Evolutionary conservation across 2,113 vertebrate genomes (phyloP), one percentile per base, ranked within the genome.

Genomic region (Marmota flaviventris): DNA sequence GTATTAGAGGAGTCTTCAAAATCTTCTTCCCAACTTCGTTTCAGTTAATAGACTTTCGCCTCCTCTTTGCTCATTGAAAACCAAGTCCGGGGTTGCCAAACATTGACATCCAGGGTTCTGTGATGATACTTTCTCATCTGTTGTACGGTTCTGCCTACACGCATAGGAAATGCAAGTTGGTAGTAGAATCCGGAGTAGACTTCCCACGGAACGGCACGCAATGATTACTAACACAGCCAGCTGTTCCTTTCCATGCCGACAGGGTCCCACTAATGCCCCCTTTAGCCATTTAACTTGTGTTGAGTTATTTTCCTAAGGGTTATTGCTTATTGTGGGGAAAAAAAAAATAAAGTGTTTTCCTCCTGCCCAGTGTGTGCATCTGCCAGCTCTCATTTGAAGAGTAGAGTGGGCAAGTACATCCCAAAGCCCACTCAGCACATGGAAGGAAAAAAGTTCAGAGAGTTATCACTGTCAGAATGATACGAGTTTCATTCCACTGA

Each of bases 251-350:
- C 63, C 48, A 67, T 20, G 94, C 81, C 0, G 17, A 90, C 14
- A 67, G 90, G 89, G 81, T 93, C 92, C 84, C 87, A 65, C 89
- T 90, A 77, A 95, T 92, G 87, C 72, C 61, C 79, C 93, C 90
- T 85, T 93, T 83, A 87, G 97, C 97, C 91, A 24, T 98, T 97
- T 96, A 92, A 95, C 97, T 96, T 97, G 96, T 95, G 96, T 92
- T 91, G 89, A 79, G 93, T 96, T 96, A 96, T 98, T 96, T 96
- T 94, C 51, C 76, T 92, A 95, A 97, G 87, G 92, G 81, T 96
- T 97, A 98, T 97, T 97, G 97, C 95, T 96, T 94, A 94, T 88
- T 92, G 67, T 97, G 85, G 96, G 81, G 76, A 91, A 45, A 45
- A 45, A 45, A 95, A 58, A 91, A 89, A 86, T 75, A 72, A 87